Evolutionary conservation across 2,113 vertebrate genomes (phyloP).

Genomic region (Todiramphus saurophagus): DNA sequence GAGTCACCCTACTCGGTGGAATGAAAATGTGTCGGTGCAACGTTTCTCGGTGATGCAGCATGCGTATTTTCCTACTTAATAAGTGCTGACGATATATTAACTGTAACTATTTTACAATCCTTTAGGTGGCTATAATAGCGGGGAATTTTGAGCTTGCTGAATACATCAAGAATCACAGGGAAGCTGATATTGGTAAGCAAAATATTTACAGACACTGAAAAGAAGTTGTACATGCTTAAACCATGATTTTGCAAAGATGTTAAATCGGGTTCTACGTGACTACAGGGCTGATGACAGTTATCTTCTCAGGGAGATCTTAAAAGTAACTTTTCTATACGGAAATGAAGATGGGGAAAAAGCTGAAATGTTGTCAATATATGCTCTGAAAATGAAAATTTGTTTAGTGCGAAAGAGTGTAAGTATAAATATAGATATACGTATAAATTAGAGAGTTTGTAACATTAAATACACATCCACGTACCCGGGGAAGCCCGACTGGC

Average conservation of each 20-base stretch:
- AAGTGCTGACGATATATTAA: neutral
- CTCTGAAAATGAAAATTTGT: neutral
- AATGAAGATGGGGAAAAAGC: neutral
- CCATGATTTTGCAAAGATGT: neutral
- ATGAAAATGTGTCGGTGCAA: neutral
- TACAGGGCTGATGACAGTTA: neutral
- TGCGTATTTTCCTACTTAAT: neutral
- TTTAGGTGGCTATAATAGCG: constrained; percentile 95
- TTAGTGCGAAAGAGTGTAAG: neutral
- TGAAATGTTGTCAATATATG: neutral
- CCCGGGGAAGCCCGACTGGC: neutral
- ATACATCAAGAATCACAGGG: constrained; percentile 94
- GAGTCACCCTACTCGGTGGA: neutral
- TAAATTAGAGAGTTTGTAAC: neutral
- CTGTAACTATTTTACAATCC: neutral
- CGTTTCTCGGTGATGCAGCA: neutral
- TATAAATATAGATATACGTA: too few relatives aligned
- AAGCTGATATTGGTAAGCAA: constrained; percentile 89
- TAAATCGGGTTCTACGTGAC: neutral
- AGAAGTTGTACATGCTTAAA: neutral
- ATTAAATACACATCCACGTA: neutral
- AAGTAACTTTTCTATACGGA: neutral
- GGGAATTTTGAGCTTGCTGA: constrained; percentile 97
- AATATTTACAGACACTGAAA: neutral
- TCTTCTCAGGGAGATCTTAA: neutral